phyloP scores from a whole-genome alignment of 2,113 vertebrate genomes.

The Prochilodus magdalenae region DNA sequence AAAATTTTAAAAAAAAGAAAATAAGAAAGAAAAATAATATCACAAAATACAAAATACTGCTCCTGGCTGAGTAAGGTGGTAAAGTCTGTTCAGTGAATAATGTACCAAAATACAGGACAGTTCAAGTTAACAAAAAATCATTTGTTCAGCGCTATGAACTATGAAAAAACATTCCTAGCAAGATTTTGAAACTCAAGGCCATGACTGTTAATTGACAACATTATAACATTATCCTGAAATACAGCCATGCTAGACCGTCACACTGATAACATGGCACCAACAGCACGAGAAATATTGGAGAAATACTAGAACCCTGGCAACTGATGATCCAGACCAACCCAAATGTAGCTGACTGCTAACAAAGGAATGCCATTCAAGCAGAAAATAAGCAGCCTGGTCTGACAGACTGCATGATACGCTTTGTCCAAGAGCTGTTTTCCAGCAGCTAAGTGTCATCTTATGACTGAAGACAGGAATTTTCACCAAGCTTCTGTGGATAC shows the following conservation, averaged over 20 bases:
- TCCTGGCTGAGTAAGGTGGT: background rate
- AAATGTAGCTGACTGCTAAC: constrained; percentile 12
- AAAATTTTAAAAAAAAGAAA: background rate
- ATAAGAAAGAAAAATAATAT: too few relatives aligned
- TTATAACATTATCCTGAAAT: constrained; percentile 14
- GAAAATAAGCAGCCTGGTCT: constrained; percentile 32
- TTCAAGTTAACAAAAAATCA: background rate
- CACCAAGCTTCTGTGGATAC: background rate
- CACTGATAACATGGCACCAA: background rate
- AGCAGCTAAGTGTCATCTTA: constrained; percentile 35
- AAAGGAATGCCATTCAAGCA: constrained; percentile 26
- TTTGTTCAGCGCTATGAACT: background rate
- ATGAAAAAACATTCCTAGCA: background rate
- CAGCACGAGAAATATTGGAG: constrained; percentile 12
- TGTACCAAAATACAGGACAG: constrained; percentile 5
- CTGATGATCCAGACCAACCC: background rate
- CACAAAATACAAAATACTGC: constrained; percentile 3
- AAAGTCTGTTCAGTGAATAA: background rate
- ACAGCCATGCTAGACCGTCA: background rate
- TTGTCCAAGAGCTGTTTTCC: constrained; percentile 20
- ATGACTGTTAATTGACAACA: background rate
- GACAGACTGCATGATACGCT: constrained; percentile 27
- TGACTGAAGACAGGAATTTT: constrained; percentile 15
- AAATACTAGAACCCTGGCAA: constrained; percentile 1
- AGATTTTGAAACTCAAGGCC: constrained; percentile 6